Percentiles rank a stretch among this genome's conserved stretches.
Evolutionary conservation across 2,888 invertebrate genomes (phyloP).

Genomic region (Agonopterix subpropinquella): DNA sequence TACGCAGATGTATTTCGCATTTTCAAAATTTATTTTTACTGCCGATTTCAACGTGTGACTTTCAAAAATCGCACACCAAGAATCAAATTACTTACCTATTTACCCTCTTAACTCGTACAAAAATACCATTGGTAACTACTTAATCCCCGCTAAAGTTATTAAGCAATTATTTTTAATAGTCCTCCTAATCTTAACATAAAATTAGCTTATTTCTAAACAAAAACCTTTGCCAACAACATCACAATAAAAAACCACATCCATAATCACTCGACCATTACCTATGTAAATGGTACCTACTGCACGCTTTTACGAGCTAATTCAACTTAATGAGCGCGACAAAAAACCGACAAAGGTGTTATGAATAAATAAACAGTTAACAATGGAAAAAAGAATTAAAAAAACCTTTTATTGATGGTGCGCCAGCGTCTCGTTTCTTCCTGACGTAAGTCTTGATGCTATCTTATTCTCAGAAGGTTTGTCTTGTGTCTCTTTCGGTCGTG

Average conservation of each 20-base stretch:
- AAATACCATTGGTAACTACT: too few species aligned
- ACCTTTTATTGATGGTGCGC: conserved; percentile 57
- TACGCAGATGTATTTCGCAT: too few species aligned
- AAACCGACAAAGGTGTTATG: conserved; percentile 71
- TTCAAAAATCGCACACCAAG: too few species aligned
- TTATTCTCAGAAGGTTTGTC: conserved; percentile 60
- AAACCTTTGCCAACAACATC: not conserved
- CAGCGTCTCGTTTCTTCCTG: conserved; percentile 57
- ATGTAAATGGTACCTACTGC: conserved; percentile 21
- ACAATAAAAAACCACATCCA: conserved; percentile 10
- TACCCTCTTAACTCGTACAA: too few species aligned
- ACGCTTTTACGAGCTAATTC: conserved; percentile 47
- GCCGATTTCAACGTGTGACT: too few species aligned
- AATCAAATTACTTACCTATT: too few species aligned
- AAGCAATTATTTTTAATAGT: too few species aligned
- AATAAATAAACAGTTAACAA: conserved; percentile 63
- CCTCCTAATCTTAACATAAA: too few species aligned
- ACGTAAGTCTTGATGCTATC: conserved; percentile 63
- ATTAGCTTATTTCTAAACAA: not conserved
- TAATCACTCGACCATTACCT: conserved; percentile 21
- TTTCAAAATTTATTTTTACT: too few species aligned
- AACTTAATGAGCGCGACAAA: conserved; percentile 54
- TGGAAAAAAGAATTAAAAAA: conserved; percentile 30
- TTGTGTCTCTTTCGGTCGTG: conserved; percentile 27
- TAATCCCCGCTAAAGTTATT: too few species aligned